Evolutionary conservation across 1,140 invertebrate species (phyloP).

Genomic region (Maconellicoccus hirsutus): DNA sequence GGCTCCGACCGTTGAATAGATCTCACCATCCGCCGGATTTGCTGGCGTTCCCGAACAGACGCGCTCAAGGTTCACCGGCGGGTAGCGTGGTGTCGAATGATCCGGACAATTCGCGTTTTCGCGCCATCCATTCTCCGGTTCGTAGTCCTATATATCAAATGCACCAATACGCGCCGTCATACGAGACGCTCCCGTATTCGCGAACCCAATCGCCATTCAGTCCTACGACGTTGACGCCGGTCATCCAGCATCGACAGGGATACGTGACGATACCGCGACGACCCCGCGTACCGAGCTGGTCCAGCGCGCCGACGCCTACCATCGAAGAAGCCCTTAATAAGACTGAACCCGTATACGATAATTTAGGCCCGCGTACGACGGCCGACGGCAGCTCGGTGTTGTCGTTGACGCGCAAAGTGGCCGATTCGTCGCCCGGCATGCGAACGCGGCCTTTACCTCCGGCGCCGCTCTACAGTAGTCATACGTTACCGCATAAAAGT

Average conservation of each 20-base stretch:
- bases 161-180: constrained; percentile 35
- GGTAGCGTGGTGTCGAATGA: constrained; percentile 60
- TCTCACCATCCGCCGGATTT: constrained; percentile 59
- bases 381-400: constrained; percentile 70
- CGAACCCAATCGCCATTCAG: constrained; percentile 58
- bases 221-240: constrained; percentile 40
- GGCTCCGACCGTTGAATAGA: neutral
- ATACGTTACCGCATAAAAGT: constrained; percentile 57
- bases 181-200: constrained; percentile 55
- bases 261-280: constrained; percentile 74
- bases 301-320: constrained; percentile 43
- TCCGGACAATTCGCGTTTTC: constrained; percentile 45
- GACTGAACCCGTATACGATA: constrained; percentile 58
- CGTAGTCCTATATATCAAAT: constrained; percentile 42
- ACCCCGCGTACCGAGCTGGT: constrained; percentile 69
- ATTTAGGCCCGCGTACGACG: constrained; percentile 78
- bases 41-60: constrained; percentile 57
- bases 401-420: constrained; percentile 46
- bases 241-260: constrained; percentile 53
- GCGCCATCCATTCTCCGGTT: constrained; percentile 38
- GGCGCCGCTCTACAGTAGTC: constrained; percentile 72
- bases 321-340: constrained; percentile 49
- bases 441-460: constrained; percentile 70
- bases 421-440: constrained; percentile 39
- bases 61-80: constrained; percentile 51